These are phyloP conservation scores for Benthosema pterotum DNA, from an alignment of 2,797 vertebrate genomes.

Conservation along the genomic window DNA sequence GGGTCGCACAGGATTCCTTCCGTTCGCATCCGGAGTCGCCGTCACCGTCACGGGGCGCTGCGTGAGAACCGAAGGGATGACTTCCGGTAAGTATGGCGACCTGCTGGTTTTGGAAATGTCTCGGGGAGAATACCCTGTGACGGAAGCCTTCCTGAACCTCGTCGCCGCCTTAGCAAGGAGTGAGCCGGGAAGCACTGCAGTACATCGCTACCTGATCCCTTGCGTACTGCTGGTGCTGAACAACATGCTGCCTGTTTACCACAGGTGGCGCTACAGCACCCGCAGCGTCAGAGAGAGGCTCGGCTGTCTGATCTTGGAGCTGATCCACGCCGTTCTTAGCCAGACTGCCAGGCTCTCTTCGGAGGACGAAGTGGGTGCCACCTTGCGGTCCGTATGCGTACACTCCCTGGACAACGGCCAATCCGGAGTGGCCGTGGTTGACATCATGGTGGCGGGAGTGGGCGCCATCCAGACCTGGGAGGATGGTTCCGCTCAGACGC, in stretches of 20 bases:
- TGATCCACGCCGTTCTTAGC: slow-evolving; percentile 96
- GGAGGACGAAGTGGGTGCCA: slow-evolving; percentile 86
- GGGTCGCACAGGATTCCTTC: slow-evolving; percentile 94
- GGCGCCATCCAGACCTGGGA: slow-evolving; percentile 95
- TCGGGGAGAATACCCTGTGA: slow-evolving; percentile 93
- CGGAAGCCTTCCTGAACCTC: slow-evolving; percentile 91
- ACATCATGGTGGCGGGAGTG: slow-evolving; percentile 97
- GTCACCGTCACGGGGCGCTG: slow-evolving; percentile 88
- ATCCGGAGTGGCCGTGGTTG: slow-evolving; percentile 94
- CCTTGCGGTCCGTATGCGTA: slow-evolving; percentile 93
- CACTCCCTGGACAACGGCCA: slow-evolving; percentile 96
- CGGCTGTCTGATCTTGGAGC: slow-evolving; percentile 92
- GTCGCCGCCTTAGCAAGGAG: slow-evolving; percentile 92
- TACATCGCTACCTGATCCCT: slow-evolving; percentile 93
- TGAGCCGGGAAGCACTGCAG: slow-evolving; percentile 31
- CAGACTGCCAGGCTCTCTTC: slow-evolving; percentile 85
- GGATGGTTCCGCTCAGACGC: slow-evolving; percentile 92
- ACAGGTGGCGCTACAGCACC: slow-evolving; percentile 95
- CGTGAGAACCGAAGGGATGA: slow-evolving; percentile 96
- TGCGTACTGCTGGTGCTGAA: slow-evolving; percentile 95
- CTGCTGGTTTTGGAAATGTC: slow-evolving; percentile 94
- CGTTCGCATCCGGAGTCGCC: slow-evolving; percentile 87
- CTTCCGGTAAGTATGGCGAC: slow-evolving; percentile 94
- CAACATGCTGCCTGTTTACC: slow-evolving; percentile 97
- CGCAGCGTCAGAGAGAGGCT: slow-evolving; percentile 93